A percentile compares a stretch with the other conserved stretches of the same genome.
phyloP scores from a whole-genome alignment of 2,888 invertebrate genomes.

The Elgonia sp. region DNA sequence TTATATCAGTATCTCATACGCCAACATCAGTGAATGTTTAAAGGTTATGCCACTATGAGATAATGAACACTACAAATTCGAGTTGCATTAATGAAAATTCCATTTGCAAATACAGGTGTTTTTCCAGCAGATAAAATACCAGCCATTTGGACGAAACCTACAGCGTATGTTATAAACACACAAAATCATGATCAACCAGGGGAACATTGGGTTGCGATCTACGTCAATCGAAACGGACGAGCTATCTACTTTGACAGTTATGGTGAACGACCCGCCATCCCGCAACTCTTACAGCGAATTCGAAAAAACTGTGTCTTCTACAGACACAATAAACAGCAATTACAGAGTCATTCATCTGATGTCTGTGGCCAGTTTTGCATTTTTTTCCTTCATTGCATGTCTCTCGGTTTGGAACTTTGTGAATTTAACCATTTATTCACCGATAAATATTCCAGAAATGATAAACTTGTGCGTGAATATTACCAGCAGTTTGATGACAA shows the following conservation, averaged over 20 bases:
- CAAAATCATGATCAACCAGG: background rate
- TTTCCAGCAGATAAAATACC: background rate
- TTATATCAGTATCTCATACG: background rate
- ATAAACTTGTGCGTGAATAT: too few relatives aligned
- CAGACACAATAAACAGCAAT: background rate
- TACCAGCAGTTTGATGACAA: too few relatives aligned
- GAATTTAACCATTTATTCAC: too few relatives aligned
- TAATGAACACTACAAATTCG: background rate
- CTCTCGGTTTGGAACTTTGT: too few relatives aligned
- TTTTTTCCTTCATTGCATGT: too few relatives aligned
- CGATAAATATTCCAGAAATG: too few relatives aligned
- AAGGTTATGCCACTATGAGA: background rate
- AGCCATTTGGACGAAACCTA: too few relatives aligned
- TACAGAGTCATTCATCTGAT: background rate
- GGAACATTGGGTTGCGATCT: background rate
- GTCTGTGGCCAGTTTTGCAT: background rate
- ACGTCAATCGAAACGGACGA: background rate
- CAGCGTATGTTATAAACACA: too few relatives aligned
- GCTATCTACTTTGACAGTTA: background rate
- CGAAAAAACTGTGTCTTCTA: background rate
- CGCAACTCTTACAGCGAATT: background rate
- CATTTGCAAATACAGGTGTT: background rate
- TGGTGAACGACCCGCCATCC: background rate
- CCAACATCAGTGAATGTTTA: background rate
- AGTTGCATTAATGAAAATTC: background rate